Percentiles rank a stretch among this genome's conserved stretches.
Evolutionary conservation across 2,113 vertebrate genomes (phyloP).

Genomic region (Melanerpes aurifrons): DNA sequence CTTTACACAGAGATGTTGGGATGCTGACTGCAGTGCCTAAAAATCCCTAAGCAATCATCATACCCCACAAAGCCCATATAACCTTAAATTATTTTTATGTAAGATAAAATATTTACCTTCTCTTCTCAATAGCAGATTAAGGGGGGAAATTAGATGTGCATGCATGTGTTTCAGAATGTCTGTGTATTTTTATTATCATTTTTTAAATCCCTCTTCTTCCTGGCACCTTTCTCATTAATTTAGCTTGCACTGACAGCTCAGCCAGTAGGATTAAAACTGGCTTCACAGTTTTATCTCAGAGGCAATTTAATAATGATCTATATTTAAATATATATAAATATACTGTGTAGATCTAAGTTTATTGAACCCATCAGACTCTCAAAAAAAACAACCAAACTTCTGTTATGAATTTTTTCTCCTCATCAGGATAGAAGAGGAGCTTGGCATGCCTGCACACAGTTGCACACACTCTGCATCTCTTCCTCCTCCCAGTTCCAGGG

Average conservation of each 20-base stretch:
- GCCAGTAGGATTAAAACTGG: constrained; percentile 16
- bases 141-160: neutral
- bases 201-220: neutral
- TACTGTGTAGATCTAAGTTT: neutral
- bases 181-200: neutral
- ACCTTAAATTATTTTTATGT: neutral
- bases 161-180: neutral
- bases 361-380: neutral
- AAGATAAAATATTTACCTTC: neutral
- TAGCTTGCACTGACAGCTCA: neutral
- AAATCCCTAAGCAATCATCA: neutral
- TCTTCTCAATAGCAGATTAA: neutral
- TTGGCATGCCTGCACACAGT: neutral
- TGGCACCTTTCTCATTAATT: neutral
- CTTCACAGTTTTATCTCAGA: neutral
- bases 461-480: neutral
- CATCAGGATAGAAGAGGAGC: neutral
- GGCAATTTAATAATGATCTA: constrained; percentile 9
- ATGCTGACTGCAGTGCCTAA: neutral
- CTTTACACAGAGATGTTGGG: neutral
- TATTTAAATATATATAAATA: neutral
- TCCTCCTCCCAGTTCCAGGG: neutral
- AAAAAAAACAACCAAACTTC: neutral
- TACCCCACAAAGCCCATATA: neutral
- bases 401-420: neutral